phyloP scores from a whole-genome alignment of 2,888 invertebrate genomes.

The Orthosia cruda region DNA sequence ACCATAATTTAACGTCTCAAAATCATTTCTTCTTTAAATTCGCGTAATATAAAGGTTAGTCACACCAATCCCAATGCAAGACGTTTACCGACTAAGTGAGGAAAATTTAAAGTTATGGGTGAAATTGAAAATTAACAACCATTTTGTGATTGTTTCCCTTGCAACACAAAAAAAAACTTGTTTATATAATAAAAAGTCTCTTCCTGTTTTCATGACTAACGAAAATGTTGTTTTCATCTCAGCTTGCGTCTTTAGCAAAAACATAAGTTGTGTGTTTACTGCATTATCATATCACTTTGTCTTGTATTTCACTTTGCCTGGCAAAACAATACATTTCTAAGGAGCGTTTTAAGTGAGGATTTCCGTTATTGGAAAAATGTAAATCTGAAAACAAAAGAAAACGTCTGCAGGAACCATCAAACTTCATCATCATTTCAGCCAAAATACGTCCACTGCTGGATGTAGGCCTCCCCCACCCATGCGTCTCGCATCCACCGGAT shows the following conservation, averaged over 20 bases:
- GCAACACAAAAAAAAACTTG: not conserved
- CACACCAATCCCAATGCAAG: not conserved
- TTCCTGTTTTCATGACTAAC: slow-evolving; percentile 42
- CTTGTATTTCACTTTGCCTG: not conserved
- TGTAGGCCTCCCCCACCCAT: too few relatives aligned
- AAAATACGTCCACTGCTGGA: too few relatives aligned
- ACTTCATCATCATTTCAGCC: too few relatives aligned
- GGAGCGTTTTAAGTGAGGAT: not conserved
- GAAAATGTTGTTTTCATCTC: slow-evolving; percentile 40
- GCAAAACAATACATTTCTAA: slow-evolving; percentile 7
- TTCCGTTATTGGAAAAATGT: not conserved
- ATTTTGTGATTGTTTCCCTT: not conserved
- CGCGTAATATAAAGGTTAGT: not conserved
- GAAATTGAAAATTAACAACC: not conserved
- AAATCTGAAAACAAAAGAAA: not conserved
- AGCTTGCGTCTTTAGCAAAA: slow-evolving; percentile 32
- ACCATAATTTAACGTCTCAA: not conserved
- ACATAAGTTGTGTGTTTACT: slow-evolving; percentile 41
- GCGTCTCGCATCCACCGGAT: too few relatives aligned
- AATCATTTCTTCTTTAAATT: not conserved
- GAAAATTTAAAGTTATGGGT: not conserved
- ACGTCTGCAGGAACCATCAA: not conserved
- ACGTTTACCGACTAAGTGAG: not conserved
- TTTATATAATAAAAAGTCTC: slow-evolving; percentile 8
- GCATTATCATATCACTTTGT: slow-evolving; percentile 43